Conservation (phyloP, 2,888 invertebrate genomes). For the Flabesymbios commensalis region DNA sequence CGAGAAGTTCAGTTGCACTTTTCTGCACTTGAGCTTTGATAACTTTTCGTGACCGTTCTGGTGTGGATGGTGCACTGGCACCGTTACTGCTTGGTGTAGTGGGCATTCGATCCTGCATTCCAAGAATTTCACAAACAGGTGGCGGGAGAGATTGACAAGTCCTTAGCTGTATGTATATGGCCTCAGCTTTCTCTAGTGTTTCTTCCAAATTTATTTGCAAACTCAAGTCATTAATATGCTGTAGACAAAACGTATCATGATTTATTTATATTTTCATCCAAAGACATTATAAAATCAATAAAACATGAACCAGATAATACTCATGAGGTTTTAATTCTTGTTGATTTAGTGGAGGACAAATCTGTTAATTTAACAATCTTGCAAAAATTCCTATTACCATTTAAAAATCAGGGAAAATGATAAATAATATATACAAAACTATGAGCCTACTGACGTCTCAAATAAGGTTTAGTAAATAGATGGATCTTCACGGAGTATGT, state of each 20-base stretch:
- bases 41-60: too few relatives aligned
- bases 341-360: too few relatives aligned
- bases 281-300: not conserved
- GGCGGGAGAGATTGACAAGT: conserved; percentile 52
- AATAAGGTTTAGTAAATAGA: too few relatives aligned
- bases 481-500: too few relatives aligned
- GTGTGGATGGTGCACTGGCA: not conserved
- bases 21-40: too few relatives aligned
- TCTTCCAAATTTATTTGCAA: conserved; percentile 81
- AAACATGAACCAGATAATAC: too few relatives aligned
- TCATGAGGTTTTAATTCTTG: too few relatives aligned
- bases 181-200: conserved; percentile 85
- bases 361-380: too few relatives aligned
- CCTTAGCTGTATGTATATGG: conserved; percentile 83
- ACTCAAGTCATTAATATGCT: conserved; percentile 95
- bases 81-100: not conserved
- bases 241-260: conserved; percentile 21
- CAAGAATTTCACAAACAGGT: conserved; percentile 51
- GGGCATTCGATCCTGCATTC: conserved; percentile 18
- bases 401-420: not conserved
- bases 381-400: too few relatives aligned
- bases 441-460: too few relatives aligned
- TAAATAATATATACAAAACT: not conserved
- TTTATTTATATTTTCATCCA: not conserved
- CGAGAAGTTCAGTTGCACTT: too few relatives aligned